Percentiles rank a stretch among this genome's conserved stretches.
These are phyloP conservation scores for Spilosoma lubricipeda DNA, from an alignment of 2,888 invertebrate species.

Conservation along the genomic window DNA sequence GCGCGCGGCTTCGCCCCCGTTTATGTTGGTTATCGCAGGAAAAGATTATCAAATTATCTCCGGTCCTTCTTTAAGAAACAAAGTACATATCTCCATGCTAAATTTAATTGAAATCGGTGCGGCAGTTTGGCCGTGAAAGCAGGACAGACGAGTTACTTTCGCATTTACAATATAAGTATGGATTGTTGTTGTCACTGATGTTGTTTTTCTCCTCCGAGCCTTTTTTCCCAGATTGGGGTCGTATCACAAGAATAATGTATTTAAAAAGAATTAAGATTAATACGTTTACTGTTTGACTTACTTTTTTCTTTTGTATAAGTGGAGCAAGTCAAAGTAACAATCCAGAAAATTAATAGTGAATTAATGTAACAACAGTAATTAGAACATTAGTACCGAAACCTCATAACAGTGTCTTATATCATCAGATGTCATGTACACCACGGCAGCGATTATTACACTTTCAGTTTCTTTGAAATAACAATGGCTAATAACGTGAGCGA, in stretches of 20 bases:
- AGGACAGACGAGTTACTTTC: too few species aligned
- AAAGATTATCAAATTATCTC: too few species aligned
- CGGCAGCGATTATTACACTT: conserved; percentile 17
- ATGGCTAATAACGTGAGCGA: conserved; percentile 36
- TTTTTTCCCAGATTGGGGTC: too few species aligned
- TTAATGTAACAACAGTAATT: not conserved
- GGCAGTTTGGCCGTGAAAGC: too few species aligned
- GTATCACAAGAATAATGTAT: not conserved
- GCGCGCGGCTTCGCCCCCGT: too few species aligned
- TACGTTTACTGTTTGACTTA: not conserved
- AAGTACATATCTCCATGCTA: too few species aligned
- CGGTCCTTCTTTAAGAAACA: too few species aligned
- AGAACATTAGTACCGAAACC: conserved; percentile 7
- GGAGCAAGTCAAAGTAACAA: not conserved
- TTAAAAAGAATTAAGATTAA: not conserved
- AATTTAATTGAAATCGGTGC: too few species aligned
- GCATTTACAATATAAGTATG: too few species aligned
- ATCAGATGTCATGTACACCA: conserved; percentile 7
- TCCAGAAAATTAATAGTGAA: not conserved
- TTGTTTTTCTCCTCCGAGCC: too few species aligned
- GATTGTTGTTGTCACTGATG: not conserved
- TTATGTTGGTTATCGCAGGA: too few species aligned
- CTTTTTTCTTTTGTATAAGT: not conserved
- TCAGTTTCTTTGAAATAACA: conserved; percentile 43
- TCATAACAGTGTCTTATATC: conserved; percentile 8